Conservation (phyloP, 2,888 invertebrate species). For the Drosophila atripex region DNA sequence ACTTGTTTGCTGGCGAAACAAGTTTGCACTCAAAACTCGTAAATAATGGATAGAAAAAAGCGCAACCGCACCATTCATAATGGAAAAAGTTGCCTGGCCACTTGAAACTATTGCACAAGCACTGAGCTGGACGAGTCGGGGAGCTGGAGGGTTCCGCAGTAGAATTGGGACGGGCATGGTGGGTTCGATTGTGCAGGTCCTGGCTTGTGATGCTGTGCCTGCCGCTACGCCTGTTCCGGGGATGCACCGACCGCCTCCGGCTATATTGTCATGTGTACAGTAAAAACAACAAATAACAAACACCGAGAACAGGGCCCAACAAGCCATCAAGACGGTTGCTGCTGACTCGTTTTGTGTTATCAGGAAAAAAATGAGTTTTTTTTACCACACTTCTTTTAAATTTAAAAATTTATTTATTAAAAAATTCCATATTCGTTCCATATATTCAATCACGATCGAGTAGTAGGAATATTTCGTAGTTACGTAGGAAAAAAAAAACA, state of each 20-base stretch:
- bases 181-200: not conserved
- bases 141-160: conserved; percentile 12
- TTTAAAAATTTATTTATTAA: no score
- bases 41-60: conserved; percentile 77
- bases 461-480: no score
- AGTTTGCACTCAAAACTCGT: conserved; percentile 79
- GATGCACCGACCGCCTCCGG: conserved; percentile 52
- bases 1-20: conserved; percentile 77
- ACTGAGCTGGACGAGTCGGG: conserved; percentile 31
- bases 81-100: conserved; percentile 75
- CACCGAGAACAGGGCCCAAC: conserved; percentile 33
- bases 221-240: conserved; percentile 7
- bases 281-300: conserved; percentile 64
- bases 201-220: conserved; percentile 21
- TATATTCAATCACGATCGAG: no score
- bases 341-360: no score
- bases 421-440: no score
- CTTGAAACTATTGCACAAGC: conserved; percentile 77
- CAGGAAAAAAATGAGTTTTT: no score
- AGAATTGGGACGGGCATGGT: not conserved
- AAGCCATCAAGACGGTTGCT: conserved; percentile 46
- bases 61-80: conserved; percentile 80
- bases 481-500: no score
- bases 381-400: no score
- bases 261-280: conserved; percentile 77